Percentiles rank a stretch among this genome's conserved stretches.
phyloP scores from a whole-genome alignment of 1,140 invertebrate genomes.

The Glossosoma conforme region DNA sequence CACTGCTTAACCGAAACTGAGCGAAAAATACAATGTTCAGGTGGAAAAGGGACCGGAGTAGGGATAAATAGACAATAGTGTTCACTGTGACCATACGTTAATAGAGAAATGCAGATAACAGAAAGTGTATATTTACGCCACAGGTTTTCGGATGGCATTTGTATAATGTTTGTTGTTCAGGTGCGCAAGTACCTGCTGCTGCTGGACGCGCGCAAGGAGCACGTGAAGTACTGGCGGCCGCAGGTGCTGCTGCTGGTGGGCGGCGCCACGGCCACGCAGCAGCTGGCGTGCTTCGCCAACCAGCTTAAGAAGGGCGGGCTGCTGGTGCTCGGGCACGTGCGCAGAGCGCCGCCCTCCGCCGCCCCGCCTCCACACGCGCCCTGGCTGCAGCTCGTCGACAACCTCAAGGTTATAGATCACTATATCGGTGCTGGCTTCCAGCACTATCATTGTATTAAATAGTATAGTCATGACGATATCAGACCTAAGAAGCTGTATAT shows the following conservation, averaged over 20 bases:
- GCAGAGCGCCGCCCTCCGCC: conserved; percentile 60
- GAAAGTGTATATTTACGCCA: too few species aligned
- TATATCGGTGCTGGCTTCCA: too few species aligned
- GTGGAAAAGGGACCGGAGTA: too few species aligned
- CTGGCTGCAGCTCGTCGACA: conserved; percentile 85
- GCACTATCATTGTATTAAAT: too few species aligned
- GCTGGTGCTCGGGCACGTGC: conserved; percentile 91
- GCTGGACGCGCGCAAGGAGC: conserved; percentile 92
- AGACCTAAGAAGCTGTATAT: too few species aligned
- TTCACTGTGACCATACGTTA: too few species aligned
- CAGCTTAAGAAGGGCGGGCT: conserved; percentile 98
- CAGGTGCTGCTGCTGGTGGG: conserved; percentile 92
- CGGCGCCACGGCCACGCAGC: conserved; percentile 83
- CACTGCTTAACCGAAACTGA: too few species aligned
- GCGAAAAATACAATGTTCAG: too few species aligned
- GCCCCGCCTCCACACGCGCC: conserved; percentile 73
- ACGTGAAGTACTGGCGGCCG: conserved; percentile 98
- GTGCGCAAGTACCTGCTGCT: conserved; percentile 95
- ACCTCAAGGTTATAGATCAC: conserved; percentile 63
- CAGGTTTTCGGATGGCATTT: too few species aligned
- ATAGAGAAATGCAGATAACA: too few species aligned
- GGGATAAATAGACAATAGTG: too few species aligned
- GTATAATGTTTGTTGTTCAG: conserved; percentile 41
- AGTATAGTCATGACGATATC: too few species aligned
- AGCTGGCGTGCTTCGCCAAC: conserved; percentile 95